Evolutionary conservation across 2,113 vertebrate species (phyloP), one percentile per base, ranked within the genome.

Genomic region (Dipodomys spectabilis): DNA sequence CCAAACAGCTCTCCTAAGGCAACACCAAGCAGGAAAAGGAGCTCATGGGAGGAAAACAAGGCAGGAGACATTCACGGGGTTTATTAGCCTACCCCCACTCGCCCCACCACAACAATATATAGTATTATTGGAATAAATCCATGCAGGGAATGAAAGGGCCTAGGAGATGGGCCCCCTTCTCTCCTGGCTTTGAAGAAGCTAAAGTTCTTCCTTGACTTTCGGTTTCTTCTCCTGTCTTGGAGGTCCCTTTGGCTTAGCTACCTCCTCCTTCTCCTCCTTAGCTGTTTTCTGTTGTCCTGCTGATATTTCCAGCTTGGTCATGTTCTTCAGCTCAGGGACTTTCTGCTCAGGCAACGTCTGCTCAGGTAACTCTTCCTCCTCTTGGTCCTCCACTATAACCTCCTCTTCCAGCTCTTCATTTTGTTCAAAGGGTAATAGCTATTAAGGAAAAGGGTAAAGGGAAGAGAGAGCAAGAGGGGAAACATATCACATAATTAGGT

Each of bases 131-230:
- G 69, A 77, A 12, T 39, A 82, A 13, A 75, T 62, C 25, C 13
- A 20, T 45, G 90, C 74, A 30, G 65, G 53, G 84, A 90, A 57
- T n/a, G 23, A 68, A 39, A 57, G 64, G 60, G 20, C 64, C 68
- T 64, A 45, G 57, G 53, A 79, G 71, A 19, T 44, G 5, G 20
- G 19, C 16, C 25, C 25, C 25, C 57, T 74, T 79, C 2, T 15
- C 25, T 62, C 86, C 49, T 35, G 22, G 39, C 3, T 12, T 78
- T 27, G 15, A 32, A 64, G 68, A 80, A 53, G 5, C 57, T 96
- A 97, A 39, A 97, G 84, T 85, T 97, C 97, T 71, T 97, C 95
- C 73, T 90, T 97, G 30, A 35, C 13, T 79, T 72, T 62, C 4
- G 27, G 16, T 60, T 81, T 92, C 88, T 57, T 90, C 83, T 23